Evolutionary conservation across 2,113 vertebrate species (phyloP).

Genomic region (Epinephelus fuscoguttatus): DNA sequence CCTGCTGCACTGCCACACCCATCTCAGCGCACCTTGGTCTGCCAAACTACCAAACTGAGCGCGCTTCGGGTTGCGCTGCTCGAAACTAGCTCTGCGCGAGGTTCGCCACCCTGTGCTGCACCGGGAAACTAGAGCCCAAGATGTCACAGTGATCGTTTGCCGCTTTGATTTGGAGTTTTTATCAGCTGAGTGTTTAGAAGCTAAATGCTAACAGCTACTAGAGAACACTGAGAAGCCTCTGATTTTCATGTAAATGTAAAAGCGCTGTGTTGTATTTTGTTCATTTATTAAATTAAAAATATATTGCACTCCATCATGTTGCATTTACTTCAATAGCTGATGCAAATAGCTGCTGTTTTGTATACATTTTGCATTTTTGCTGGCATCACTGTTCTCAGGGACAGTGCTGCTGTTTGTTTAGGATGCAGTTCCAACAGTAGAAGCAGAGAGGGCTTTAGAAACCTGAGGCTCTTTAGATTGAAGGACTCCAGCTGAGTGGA

Average conservation of each 20-base stretch:
- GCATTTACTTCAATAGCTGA: constrained; percentile 45
- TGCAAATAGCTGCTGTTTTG: constrained; percentile 53
- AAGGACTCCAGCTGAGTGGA: constrained; percentile 73
- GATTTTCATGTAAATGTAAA: constrained; percentile 24
- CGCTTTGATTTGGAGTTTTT: constrained; percentile 29
- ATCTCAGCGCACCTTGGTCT: no score
- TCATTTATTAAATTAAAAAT: constrained; percentile 5
- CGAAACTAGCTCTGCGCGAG: no score
- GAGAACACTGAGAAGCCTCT: not conserved
- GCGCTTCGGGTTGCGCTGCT: no score
- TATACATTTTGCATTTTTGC: constrained; percentile 36
- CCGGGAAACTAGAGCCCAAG: no score
- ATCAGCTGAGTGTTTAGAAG: constrained; percentile 1
- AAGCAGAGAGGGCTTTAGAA: constrained; percentile 58
- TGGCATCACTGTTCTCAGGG: constrained; percentile 30
- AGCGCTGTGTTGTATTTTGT: constrained; percentile 16
- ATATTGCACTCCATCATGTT: constrained; percentile 20
- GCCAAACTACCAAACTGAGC: no score
- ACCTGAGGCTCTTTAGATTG: constrained; percentile 72
- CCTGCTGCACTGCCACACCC: no score
- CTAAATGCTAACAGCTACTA: constrained; percentile 1
- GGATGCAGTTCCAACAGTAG: constrained; percentile 45
- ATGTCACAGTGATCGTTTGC: constrained; percentile 23
- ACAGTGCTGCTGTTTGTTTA: constrained; percentile 53
- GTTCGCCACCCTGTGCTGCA: no score